These are phyloP conservation scores for Leucophenga montana DNA, from an alignment of 2,888 invertebrate species.

Conservation along the genomic window DNA sequence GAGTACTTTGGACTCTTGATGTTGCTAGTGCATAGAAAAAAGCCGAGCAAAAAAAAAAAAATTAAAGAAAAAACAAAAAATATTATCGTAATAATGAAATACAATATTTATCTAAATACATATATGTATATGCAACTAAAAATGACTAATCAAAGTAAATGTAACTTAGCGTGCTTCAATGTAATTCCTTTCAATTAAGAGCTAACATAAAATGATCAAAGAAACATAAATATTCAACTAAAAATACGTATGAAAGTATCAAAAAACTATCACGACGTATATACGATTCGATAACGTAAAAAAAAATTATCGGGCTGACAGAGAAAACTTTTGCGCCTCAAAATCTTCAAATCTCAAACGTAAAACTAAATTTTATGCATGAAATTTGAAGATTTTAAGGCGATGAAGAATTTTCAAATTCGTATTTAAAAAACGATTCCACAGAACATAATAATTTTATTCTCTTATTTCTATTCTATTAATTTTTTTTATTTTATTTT, in stretches of 20 bases:
- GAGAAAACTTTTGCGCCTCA: too few relatives aligned
- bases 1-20: conserved; percentile 18
- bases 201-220: conserved; percentile 18
- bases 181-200: conserved; percentile 40
- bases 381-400: too few relatives aligned
- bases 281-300: conserved; percentile 25
- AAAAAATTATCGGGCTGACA: too few relatives aligned
- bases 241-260: conserved; percentile 40
- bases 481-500: conserved; percentile 29
- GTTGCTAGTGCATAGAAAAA: background rate
- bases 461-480: too few relatives aligned
- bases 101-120: conserved; percentile 54
- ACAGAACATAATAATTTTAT: too few relatives aligned
- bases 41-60: conserved; percentile 8
- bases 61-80: conserved; percentile 31
- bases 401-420: too few relatives aligned
- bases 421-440: too few relatives aligned
- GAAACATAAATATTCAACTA: conserved; percentile 38
- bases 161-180: conserved; percentile 47
- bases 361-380: too few relatives aligned
- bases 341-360: too few relatives aligned
- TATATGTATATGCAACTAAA: conserved; percentile 36
- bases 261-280: conserved; percentile 35
- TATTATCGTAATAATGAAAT: conserved; percentile 44
- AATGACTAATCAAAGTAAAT: conserved; percentile 32